Base-by-base conservation (phyloP, 2,113 vertebrate genomes). In the Probosciger aterrimus region DNA sequence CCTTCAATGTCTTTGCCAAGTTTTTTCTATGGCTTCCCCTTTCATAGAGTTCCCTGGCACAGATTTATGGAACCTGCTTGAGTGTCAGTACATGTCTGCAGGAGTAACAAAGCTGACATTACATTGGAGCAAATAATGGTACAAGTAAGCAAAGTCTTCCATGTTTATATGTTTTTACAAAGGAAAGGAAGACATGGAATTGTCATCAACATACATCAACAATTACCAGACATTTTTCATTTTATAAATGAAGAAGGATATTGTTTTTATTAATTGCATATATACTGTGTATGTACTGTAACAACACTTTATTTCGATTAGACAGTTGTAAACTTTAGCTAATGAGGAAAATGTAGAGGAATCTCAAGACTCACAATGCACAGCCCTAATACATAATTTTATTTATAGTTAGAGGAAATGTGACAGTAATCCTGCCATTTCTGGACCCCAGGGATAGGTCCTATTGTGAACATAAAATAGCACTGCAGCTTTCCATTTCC, bases 381-480 rank as follows among this genome's bases (percentile, higher is more conserved):
- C 10, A 86, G 43, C 17, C 19, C 17, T 70, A 47, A 35, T 47
- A 4, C 69, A 20, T 65, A 18, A 78, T 84, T 85, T 94, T 94
- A 88, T 90, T 85, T 80, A 87, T 84, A 84, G 57, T 68, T 79
- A 24, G 59, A 82, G 63, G 81, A 84, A 92, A 78, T 73, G 59
- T 92, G 91, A 8, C 81, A 65, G 14, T 73, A 71, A 78, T 95
- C 88, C 59, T 83, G 85, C 76, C 14, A 62, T 78, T 88, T 92
- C 50, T 89, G 82, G 62, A 69, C 62, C 49, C 49, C 16, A 57
- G 57, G 73, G 62, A 70, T 65, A 79, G 35, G 33, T 52, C 31
- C 62, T 78, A 73, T 68, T 96, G 80, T 94, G 86, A 88, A 81
- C 2, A 3, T 62, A 84, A 93, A 95, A 93, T 47, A 96, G 47